Base-by-base conservation (phyloP, 2,797 vertebrate species). In the Leptodactylus fallax region DNA sequence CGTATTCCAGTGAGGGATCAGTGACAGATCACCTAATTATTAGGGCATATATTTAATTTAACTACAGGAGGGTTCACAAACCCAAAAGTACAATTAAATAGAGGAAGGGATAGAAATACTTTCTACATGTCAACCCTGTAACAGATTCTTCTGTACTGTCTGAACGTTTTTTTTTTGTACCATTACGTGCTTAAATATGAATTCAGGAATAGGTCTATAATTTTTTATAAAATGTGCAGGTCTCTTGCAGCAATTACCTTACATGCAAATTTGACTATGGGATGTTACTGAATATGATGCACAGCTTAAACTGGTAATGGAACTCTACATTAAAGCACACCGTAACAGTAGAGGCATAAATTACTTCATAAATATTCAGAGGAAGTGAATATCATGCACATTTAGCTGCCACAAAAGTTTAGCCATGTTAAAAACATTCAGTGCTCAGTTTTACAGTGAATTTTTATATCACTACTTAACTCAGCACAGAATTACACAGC, bases 331-430 rank as follows among this genome's bases (percentile, higher is more conserved):
- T 60, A 19, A 21, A 60, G 58, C 19, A 60, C 11, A 36, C 23
- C 7, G n/a, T 23, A 23, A 65, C n/a, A 65, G 63, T 65, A 25
- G n/a, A 69, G 23, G 25, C 25, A 69, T 69, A 36, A 69, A 69
- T 36, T 69, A 69, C 12, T 25, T 23, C 63, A 67, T 67, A 67
- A 67, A 67, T 67, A 67, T 67, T 67, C n/a, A 23, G n/a, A 67
- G 5, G 3, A 63, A 63, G 4, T 63, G 58, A 6, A 21, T 65
- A 9, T 65, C 63, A 25, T 63, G 21, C 61, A 23, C 61, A 2
- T 0, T 65, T 11, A 25, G 23, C 12, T 65, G 65, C 25, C 25
- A 69, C 0, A 16, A 16, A 69, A 69, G 23, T 69, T 69, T 23
- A 67, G 21, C n/a, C 21, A n/a, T 67, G 63, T n/a, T 13, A 23